These are phyloP conservation scores for Prorops nasuta DNA, from an alignment of 1,140 invertebrate species.

Conservation along the genomic window DNA sequence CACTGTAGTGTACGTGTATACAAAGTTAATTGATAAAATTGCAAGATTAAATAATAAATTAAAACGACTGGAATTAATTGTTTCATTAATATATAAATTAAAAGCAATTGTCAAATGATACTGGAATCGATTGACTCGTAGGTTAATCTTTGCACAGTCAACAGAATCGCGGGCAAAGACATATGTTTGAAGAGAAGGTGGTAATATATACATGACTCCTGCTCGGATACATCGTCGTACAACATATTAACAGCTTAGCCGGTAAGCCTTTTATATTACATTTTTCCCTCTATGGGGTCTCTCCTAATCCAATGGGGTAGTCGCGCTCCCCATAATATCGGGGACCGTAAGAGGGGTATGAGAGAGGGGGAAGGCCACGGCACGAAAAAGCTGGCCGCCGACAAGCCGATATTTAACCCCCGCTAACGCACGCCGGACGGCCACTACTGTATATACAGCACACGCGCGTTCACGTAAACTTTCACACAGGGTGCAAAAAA, in stretches of 20 bases:
- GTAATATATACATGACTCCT: slow-evolving; percentile 51
- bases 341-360: not conserved
- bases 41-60: not conserved
- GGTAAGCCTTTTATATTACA: slow-evolving; percentile 60
- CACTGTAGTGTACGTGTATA: too few species aligned
- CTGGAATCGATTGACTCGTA: not conserved
- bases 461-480: too few species aligned
- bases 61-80: not conserved
- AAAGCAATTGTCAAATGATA: not conserved
- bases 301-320: slow-evolving; percentile 52
- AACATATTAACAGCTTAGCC: slow-evolving; percentile 59
- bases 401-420: not conserved
- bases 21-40: not conserved
- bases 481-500: too few species aligned
- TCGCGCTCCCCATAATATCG: slow-evolving; percentile 21
- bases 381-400: too few species aligned
- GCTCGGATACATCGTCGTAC: slow-evolving; percentile 44
- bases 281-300: slow-evolving; percentile 58
- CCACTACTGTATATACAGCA: too few species aligned
- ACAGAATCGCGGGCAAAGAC: slow-evolving; percentile 26
- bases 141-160: slow-evolving; percentile 16
- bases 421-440: too few species aligned
- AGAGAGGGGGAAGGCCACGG: not conserved
- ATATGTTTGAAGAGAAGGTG: slow-evolving; percentile 46
- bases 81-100: not conserved